Percentiles rank a stretch among this genome's conserved stretches.
Evolutionary conservation across 1,140 invertebrate genomes (phyloP).

Genomic region (Zaprionus davidi): DNA sequence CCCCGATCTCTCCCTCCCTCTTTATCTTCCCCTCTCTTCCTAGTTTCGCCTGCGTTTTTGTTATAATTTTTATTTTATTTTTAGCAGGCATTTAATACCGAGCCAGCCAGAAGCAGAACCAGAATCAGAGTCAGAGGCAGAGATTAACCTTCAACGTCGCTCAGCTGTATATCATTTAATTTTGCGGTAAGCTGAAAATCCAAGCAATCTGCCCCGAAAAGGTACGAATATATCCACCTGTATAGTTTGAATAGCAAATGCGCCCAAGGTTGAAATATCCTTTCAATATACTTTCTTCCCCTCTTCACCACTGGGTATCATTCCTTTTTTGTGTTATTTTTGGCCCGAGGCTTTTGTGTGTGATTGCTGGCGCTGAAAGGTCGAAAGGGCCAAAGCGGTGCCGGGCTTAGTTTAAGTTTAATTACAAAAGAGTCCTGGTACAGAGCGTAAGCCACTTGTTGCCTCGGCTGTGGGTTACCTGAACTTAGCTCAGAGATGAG

Average conservation of each 20-base stretch:
- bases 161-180: constrained; percentile 71
- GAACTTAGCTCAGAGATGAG: background rate
- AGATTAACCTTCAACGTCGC: constrained; percentile 75
- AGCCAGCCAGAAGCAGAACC: constrained; percentile 8
- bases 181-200: constrained; percentile 71
- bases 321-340: background rate
- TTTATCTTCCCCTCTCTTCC: background rate
- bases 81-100: constrained; percentile 57
- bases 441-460: constrained; percentile 35
- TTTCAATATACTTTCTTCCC: background rate
- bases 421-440: constrained; percentile 30
- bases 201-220: constrained; percentile 42
- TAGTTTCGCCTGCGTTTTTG: constrained; percentile 23
- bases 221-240: constrained; percentile 28
- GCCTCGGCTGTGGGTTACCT: background rate
- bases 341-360: background rate
- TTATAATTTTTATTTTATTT: constrained; percentile 64
- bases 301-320: background rate
- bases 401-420: constrained; percentile 21
- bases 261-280: constrained; percentile 34
- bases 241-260: constrained; percentile 41
- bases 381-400: constrained; percentile 9
- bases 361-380: constrained; percentile 19
- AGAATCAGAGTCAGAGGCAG: constrained; percentile 38
- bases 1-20: background rate